These are phyloP conservation scores for Phrynosoma platyrhinos DNA, from an alignment of 2,113 vertebrate genomes.

Conservation along the genomic window DNA sequence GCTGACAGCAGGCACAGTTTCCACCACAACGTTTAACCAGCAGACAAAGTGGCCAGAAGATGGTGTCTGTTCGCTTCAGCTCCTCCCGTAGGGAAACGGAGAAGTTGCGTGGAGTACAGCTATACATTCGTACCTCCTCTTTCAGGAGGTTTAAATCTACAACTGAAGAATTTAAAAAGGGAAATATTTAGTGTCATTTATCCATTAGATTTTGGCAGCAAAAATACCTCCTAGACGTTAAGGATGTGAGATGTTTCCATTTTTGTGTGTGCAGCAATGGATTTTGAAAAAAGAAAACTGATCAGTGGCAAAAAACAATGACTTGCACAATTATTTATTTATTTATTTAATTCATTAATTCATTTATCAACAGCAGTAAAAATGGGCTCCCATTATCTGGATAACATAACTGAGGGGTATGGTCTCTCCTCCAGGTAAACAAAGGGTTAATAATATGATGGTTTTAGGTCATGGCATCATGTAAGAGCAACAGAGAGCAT, in stretches of 20 bases:
- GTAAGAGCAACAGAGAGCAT: too few species aligned
- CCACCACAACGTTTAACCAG: constrained; percentile 97
- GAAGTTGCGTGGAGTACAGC: constrained; percentile 96
- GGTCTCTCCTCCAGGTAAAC: too few species aligned
- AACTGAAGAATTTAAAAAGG: constrained; percentile 69
- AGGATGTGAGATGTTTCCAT: too few species aligned
- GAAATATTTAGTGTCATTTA: background rate
- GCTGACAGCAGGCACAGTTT: constrained; percentile 95
- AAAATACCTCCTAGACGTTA: background rate
- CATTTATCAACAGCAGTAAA: background rate
- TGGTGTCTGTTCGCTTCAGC: constrained; percentile 91
- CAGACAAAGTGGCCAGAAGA: constrained; percentile 97
- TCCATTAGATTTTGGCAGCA: background rate
- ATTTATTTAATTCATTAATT: too few species aligned
- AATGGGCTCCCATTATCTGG: too few species aligned
- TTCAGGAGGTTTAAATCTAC: constrained; percentile 92
- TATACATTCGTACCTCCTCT: constrained; percentile 93
- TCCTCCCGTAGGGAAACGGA: constrained; percentile 94
- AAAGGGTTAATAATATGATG: too few species aligned
- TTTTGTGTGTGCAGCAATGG: too few species aligned
- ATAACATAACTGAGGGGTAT: too few species aligned
- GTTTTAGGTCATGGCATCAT: too few species aligned
- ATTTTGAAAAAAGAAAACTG: background rate
- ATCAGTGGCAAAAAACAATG: background rate
- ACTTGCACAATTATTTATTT: background rate